A percentile compares a stretch with the other conserved stretches of the same genome.
phyloP scores from a whole-genome alignment of 2,888 invertebrate genomes.

The Stenurella melanura region DNA sequence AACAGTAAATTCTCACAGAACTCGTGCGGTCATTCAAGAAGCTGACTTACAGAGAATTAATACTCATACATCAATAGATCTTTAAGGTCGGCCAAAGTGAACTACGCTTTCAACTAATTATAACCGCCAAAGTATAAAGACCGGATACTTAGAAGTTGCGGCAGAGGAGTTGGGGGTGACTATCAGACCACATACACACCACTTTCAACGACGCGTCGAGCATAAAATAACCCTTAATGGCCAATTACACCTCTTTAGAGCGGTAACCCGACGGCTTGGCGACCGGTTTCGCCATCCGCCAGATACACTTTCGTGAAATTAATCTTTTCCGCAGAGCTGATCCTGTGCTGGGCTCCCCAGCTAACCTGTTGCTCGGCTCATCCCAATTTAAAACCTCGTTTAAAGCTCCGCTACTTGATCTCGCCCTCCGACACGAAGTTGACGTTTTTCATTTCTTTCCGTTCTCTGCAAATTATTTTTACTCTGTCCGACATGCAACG shows the following conservation, averaged over 20 bases:
- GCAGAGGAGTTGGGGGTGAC: conserved; percentile 63
- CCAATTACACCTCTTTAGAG: conserved; percentile 67
- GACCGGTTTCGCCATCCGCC: conserved; percentile 51
- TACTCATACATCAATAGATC: conserved; percentile 68
- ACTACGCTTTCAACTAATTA: conserved; percentile 71
- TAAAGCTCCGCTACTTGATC: conserved; percentile 34
- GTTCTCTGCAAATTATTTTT: neutral
- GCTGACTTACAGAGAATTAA: conserved; percentile 70
- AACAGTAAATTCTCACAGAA: conserved; percentile 39
- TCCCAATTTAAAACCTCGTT: conserved; percentile 65
- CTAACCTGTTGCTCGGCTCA: conserved; percentile 68
- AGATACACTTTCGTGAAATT: conserved; percentile 59
- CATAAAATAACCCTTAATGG: conserved; percentile 69
- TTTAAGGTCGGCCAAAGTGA: conserved; percentile 69
- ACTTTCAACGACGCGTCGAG: conserved; percentile 62
- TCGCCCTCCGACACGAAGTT: conserved; percentile 19
- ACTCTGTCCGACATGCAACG: conserved; percentile 17
- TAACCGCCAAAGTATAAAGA: conserved; percentile 69
- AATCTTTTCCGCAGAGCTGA: conserved; percentile 65
- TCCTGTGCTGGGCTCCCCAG: conserved; percentile 58
- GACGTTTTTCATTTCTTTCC: conserved; percentile 21
- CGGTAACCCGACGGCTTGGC: conserved; percentile 43
- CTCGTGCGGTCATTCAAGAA: conserved; percentile 68
- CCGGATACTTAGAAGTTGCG: conserved; percentile 69
- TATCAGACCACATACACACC: conserved; percentile 70